Evolutionary conservation across 2,888 invertebrate species (phyloP).

Genomic region (Lomographa bimaculata): DNA sequence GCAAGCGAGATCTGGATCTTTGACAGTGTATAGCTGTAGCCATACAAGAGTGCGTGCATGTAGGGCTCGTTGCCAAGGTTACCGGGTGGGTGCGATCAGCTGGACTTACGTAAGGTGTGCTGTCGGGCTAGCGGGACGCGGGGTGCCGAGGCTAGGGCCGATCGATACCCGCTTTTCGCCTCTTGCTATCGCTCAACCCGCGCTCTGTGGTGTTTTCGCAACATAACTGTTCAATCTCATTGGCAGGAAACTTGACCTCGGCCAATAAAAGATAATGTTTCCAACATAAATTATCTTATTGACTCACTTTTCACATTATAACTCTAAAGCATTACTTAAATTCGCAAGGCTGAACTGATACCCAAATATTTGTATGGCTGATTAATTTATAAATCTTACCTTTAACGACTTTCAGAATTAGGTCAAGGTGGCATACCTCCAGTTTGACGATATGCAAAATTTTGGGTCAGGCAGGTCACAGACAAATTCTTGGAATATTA

Average conservation of each 20-base stretch:
- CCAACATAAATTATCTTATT: conserved; percentile 13
- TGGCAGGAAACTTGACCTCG: conserved; percentile 29
- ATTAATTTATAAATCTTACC: conserved; percentile 29
- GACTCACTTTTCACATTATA: conserved; percentile 6
- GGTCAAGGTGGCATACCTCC: conserved; percentile 33
- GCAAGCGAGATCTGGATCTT: too few species aligned
- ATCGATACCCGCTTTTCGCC: conserved; percentile 76
- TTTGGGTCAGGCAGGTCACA: conserved; percentile 23
- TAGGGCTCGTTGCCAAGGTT: conserved; percentile 76
- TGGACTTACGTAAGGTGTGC: conserved; percentile 77
- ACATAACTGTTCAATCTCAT: conserved; percentile 37
- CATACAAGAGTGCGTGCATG: conserved; percentile 55
- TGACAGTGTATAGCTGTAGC: conserved; percentile 30
- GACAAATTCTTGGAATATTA: conserved; percentile 11
- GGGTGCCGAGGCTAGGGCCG: conserved; percentile 67
- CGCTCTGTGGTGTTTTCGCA: conserved; percentile 57
- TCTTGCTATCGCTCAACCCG: conserved; percentile 64
- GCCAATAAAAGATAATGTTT: conserved; percentile 16
- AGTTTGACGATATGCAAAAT: conserved; percentile 22
- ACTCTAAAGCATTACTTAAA: conserved; percentile 8
- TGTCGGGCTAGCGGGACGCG: conserved; percentile 42
- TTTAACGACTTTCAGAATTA: conserved; percentile 29
- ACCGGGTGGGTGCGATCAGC: conserved; percentile 80
- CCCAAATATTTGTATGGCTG: conserved; percentile 11
- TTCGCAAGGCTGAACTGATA: conserved; percentile 12